phyloP scores from a whole-genome alignment of 2,888 invertebrate genomes.

The Leistus spinibarbis region DNA sequence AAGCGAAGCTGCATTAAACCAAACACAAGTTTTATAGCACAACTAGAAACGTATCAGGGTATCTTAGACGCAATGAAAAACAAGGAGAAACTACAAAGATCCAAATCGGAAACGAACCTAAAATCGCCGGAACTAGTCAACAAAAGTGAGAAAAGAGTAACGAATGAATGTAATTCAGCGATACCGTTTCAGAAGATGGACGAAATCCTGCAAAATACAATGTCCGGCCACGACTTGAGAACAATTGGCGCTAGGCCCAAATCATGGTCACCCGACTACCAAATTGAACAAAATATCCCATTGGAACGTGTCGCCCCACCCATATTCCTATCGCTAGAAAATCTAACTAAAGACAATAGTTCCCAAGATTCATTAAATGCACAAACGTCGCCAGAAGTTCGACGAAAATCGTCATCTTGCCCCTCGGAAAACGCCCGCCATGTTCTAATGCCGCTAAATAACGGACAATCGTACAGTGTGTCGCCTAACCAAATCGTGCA shows the following conservation, averaged over 20 bases:
- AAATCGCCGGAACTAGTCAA: conserved; percentile 70
- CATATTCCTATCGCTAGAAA: conserved; percentile 72
- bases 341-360: conserved; percentile 58
- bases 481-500: conserved; percentile 90
- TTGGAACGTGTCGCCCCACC: conserved; percentile 58
- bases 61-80: conserved; percentile 97
- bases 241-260: conserved; percentile 56
- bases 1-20: conserved; percentile 95
- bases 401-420: conserved; percentile 31
- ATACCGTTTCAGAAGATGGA: conserved; percentile 60
- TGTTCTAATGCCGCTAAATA: conserved; percentile 83
- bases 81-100: conserved; percentile 88
- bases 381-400: conserved; percentile 33
- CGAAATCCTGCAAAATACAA: conserved; percentile 42
- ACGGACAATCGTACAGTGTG: conserved; percentile 86
- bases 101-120: conserved; percentile 90
- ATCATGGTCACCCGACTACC: conserved; percentile 72
- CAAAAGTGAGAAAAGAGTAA: conserved; percentile 65
- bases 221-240: conserved; percentile 45
- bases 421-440: conserved; percentile 62
- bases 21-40: conserved; percentile 91
- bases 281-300: conserved; percentile 64
- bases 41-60: conserved; percentile 92
- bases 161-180: conserved; percentile 66
- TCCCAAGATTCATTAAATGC: conserved; percentile 47